These are phyloP conservation scores for Andrena chrysosceles DNA, from an alignment of 2,888 invertebrate species.

Conservation along the genomic window DNA sequence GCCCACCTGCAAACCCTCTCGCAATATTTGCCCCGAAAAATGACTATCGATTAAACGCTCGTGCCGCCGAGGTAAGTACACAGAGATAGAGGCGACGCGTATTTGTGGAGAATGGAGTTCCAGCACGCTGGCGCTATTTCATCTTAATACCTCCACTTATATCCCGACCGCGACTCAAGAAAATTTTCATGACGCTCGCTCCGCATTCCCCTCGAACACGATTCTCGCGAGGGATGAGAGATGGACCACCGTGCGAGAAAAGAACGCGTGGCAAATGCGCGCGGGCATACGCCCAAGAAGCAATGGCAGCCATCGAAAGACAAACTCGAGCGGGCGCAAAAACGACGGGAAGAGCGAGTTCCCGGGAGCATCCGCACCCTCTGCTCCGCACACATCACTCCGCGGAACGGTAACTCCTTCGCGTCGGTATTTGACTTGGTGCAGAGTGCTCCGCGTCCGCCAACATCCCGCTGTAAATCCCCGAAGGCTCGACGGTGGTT, in stretches of 20 bases:
- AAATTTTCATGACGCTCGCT: neutral
- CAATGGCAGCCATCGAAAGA: slow-evolving; percentile 41
- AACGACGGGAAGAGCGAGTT: slow-evolving; percentile 17
- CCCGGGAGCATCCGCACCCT: slow-evolving; percentile 16
- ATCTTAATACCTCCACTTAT: too few relatives aligned
- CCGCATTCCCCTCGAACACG: neutral
- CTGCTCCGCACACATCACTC: slow-evolving; percentile 26
- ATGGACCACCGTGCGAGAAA: neutral
- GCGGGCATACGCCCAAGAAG: slow-evolving; percentile 7
- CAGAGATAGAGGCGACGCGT: neutral
- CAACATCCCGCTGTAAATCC: slow-evolving; percentile 40
- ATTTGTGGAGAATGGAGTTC: neutral
- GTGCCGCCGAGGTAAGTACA: neutral
- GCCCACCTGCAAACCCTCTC: slow-evolving; percentile 43
- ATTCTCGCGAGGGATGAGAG: neutral
- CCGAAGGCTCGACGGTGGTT: slow-evolving; percentile 25
- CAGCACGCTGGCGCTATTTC: neutral
- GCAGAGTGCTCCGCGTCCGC: slow-evolving; percentile 43
- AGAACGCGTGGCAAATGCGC: neutral
- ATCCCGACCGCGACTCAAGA: too few relatives aligned
- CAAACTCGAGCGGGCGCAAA: slow-evolving; percentile 32
- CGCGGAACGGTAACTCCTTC: slow-evolving; percentile 58
- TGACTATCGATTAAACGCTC: slow-evolving; percentile 43
- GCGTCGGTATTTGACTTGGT: slow-evolving; percentile 68
- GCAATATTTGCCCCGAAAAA: slow-evolving; percentile 48